Evolutionary conservation across 2,888 invertebrate species (phyloP).

Genomic region (Hartigia nigra): DNA sequence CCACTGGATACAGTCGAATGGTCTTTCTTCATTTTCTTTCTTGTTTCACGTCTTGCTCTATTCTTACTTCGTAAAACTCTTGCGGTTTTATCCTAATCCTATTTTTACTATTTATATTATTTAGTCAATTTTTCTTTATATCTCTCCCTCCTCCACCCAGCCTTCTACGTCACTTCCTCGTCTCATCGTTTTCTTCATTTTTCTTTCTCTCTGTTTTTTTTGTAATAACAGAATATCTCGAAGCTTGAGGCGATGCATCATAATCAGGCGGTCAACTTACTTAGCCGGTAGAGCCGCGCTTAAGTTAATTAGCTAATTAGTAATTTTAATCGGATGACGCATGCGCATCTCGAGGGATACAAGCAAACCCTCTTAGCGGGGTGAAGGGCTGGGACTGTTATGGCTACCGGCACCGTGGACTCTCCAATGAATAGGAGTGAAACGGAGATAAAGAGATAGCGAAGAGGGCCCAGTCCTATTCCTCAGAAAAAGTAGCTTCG

Average conservation of each 20-base stretch:
- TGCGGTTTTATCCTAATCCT: background rate
- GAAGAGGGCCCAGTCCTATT: constrained; percentile 28
- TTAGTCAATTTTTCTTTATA: background rate
- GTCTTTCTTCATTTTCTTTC: background rate
- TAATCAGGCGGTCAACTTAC: constrained; percentile 66
- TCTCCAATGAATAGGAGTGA: constrained; percentile 25
- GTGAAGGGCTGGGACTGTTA: constrained; percentile 29
- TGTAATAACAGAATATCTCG: background rate
- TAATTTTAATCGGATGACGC: constrained; percentile 67
- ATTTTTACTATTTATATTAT: background rate
- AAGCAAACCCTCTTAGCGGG: constrained; percentile 66
- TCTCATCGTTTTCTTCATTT: constrained; percentile 10
- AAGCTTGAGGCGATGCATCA: constrained; percentile 48
- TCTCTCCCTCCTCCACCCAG: too few relatives aligned
- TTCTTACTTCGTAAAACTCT: background rate
- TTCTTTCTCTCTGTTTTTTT: constrained; percentile 12
- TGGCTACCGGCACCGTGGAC: constrained; percentile 19
- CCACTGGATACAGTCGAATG: background rate
- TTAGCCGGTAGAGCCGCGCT: constrained; percentile 52
- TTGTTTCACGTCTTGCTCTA: background rate
- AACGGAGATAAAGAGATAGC: background rate
- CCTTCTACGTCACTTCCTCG: background rate
- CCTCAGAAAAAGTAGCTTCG: constrained; percentile 33
- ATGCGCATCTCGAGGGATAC: constrained; percentile 66
- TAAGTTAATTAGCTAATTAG: constrained; percentile 66